Base-by-base conservation (phyloP, 2,113 vertebrate genomes). In the Limanda limanda region DNA sequence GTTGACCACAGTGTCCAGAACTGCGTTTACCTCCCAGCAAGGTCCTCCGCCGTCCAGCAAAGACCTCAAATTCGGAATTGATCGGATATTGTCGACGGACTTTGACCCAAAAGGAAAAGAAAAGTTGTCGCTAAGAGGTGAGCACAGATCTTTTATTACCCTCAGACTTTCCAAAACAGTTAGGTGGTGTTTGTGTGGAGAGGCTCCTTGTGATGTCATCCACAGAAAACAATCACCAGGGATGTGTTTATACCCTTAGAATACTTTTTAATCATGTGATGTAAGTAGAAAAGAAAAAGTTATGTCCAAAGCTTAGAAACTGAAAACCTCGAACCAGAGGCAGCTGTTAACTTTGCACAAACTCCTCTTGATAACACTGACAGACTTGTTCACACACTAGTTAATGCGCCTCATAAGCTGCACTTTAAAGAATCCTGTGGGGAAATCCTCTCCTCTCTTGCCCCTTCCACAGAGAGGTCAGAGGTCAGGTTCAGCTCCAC, bases 41-140 rank as follows among this genome's bases (percentile, higher is more conserved):
- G 93, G 86, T 9, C 96, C 96, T 0, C 94, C 96, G 7, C 96
- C 95, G 1, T 96, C 96, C 60, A 99, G 97, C 92, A 99, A 98
- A 87, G 97, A 99, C 91, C 97, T 99, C 91, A 99, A 98, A 92
- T 99, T 99, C 78, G 97, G 97, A 88, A 99, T 98, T 76, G 97
- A 99, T 89, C 96, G 97, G 91, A 99, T 99, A 92, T 91, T 99
- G 81, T 99, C 97, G 42, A 93, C 96, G 56, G 97, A 98, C 84
- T 98, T 98, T 90, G 97, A 99, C 85, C 95, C 96, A 15, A 98
- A 97, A 93, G 92, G 94, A 83, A 98, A 96, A 87, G 97, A 98
- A 76, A 94, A 95, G 90, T 96, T 96, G 75, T 96, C 96, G 0
- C 66, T 99, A 79, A 96, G 97, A 98, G 98, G 98, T 98, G 95